Evolutionary conservation across 2,113 vertebrate species (phyloP).

Genomic region (Balaeniceps rex): DNA sequence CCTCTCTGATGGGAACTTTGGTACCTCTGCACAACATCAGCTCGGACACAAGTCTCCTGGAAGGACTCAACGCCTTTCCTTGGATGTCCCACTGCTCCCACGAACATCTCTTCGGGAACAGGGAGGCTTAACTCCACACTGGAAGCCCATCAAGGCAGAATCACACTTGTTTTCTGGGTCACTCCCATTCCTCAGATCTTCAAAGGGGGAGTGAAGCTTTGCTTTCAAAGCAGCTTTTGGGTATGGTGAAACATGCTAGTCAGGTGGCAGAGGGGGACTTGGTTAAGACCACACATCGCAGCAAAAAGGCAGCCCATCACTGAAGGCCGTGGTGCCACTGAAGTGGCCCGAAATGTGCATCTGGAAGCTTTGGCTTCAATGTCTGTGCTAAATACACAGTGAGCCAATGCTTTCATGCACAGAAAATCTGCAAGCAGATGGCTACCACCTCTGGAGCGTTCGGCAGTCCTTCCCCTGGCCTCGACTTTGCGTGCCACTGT

Average conservation of each 20-base stretch:
- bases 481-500: neutral
- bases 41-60: neutral
- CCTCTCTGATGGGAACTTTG: neutral
- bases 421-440: neutral
- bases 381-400: neutral
- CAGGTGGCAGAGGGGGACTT: neutral
- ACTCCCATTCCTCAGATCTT: neutral
- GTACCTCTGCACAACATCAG: neutral
- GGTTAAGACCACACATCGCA: neutral
- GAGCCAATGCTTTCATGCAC: neutral
- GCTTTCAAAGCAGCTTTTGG: neutral
- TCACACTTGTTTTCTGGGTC: neutral
- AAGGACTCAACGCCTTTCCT: neutral
- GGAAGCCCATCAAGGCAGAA: neutral
- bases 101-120: neutral
- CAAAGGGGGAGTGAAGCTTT: neutral
- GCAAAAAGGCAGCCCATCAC: neutral
- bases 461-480: neutral
- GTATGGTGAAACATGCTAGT: neutral
- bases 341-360: neutral
- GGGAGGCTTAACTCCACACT: neutral
- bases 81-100: neutral
- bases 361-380: neutral
- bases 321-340: rapidly evolving
- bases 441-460: neutral